Evolutionary conservation across 2,113 vertebrate species (phyloP).

Genomic region (Ptychochromis oligacanthus): DNA sequence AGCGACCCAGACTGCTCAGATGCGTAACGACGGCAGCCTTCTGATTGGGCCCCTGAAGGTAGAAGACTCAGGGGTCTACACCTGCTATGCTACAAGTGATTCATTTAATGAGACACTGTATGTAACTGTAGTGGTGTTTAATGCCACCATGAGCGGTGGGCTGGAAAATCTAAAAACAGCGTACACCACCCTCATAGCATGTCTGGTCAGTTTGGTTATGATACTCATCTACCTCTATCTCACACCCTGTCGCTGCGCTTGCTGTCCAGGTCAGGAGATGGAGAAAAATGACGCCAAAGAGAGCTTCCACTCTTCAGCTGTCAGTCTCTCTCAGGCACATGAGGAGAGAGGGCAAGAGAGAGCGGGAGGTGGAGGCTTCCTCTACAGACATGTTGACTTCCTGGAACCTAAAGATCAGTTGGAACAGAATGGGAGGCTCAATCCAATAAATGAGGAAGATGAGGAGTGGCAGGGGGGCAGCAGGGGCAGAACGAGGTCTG

Average conservation of each 20-base stretch:
- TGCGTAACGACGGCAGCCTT: conserved; percentile 82
- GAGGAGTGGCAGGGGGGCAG: conserved; percentile 67
- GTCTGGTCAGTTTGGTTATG: conserved; percentile 90
- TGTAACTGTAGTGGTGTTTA: conserved; percentile 89
- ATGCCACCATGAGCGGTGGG: conserved; percentile 84
- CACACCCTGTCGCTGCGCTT: conserved; percentile 89
- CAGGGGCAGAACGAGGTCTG: conserved; percentile 86
- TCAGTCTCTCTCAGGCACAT: conserved; percentile 87
- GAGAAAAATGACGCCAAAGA: conserved; percentile 81
- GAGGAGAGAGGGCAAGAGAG: conserved; percentile 63
- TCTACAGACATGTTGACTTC: conserved; percentile 79
- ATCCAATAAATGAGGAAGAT: conserved; percentile 82
- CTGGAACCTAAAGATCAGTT: conserved; percentile 77
- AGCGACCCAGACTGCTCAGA: conserved; percentile 71
- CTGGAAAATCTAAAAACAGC: conserved; percentile 93
- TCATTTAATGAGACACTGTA: conserved; percentile 91
- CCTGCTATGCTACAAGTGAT: conserved; percentile 88
- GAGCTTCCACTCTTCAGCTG: conserved; percentile 91
- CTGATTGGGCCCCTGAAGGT: conserved; percentile 78
- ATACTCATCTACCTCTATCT: conserved; percentile 95
- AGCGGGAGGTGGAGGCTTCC: conserved; percentile 52
- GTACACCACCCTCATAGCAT: conserved; percentile 94
- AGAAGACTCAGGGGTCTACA: conserved; percentile 89
- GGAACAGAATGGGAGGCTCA: conserved; percentile 91
- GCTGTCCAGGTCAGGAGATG: conserved; percentile 83